A percentile compares a stretch with the other conserved stretches of the same genome.
phyloP scores from a whole-genome alignment of 1,140 invertebrate species.

The Apis florea region DNA sequence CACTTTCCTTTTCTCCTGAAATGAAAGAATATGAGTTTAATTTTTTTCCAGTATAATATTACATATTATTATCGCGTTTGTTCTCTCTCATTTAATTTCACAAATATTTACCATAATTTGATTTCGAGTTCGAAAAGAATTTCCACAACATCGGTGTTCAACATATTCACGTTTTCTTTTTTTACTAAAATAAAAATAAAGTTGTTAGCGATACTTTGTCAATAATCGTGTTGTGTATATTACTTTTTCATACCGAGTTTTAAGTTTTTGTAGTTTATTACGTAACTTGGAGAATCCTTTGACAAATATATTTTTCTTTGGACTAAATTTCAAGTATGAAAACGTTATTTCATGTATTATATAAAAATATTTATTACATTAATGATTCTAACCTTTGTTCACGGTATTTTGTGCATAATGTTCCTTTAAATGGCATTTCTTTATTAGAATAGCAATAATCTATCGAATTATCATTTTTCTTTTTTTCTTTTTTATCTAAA shows the following conservation, averaged over 20 bases:
- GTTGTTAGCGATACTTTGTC: background rate
- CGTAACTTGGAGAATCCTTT: slow-evolving; percentile 11
- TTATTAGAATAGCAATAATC: background rate
- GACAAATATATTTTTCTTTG: background rate
- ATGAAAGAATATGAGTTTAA: background rate
- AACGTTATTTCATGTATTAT: background rate
- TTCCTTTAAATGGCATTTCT: background rate
- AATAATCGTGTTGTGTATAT: background rate
- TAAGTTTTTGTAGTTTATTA: background rate
- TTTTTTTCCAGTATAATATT: background rate
- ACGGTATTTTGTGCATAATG: background rate
- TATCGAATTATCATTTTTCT: background rate
- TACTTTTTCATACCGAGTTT: background rate
- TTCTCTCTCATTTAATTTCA: background rate
- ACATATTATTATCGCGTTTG: background rate
- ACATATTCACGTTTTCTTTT: background rate
- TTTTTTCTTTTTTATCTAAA: slow-evolving; percentile 2
- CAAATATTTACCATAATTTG: background rate
- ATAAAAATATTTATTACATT: background rate
- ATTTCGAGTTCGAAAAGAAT: background rate
- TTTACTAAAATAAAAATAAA: background rate
- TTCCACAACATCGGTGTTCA: background rate
- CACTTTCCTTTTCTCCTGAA: slow-evolving; percentile 13
- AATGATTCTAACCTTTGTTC: slow-evolving; percentile 26
- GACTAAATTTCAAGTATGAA: background rate